These are phyloP conservation scores for Syncerus caffer DNA, from an alignment of 2,797 vertebrate genomes.

Conservation along the genomic window DNA sequence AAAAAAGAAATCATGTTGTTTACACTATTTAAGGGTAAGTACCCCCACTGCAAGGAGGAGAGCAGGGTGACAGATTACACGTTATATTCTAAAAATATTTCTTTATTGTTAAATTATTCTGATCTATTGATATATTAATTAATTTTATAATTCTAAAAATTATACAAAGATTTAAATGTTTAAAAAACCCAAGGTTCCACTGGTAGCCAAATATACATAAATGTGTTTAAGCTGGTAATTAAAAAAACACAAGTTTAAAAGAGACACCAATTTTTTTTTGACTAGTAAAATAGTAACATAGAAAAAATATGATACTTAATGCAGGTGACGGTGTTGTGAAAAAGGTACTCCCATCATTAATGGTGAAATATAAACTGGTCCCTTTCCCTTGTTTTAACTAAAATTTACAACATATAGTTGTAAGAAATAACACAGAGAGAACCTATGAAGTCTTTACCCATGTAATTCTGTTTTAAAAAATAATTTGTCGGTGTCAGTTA, in stretches of 20 bases:
- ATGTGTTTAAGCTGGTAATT: not conserved
- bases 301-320: not conserved
- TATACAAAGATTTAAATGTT: conserved; percentile 26
- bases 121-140: not conserved
- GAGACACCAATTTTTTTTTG: not conserved
- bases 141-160: conserved; percentile 20
- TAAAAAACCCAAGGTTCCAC: not conserved
- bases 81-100: conserved; percentile 12
- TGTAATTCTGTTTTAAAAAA: not conserved
- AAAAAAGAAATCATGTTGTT: not conserved
- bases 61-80: not conserved
- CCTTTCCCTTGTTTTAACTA: not conserved
- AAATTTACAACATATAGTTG: not conserved
- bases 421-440: not conserved
- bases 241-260: not conserved
- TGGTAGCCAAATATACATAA: conserved; percentile 8
- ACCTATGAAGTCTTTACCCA: not conserved
- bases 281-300: not conserved
- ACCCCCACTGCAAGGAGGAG: not conserved
- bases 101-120: not conserved
- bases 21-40: not conserved
- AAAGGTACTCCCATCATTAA: not conserved
- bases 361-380: not conserved
- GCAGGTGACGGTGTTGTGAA: not conserved
- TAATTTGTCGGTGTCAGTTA: not conserved